Percentiles rank a stretch among this genome's conserved stretches.
phyloP scores from a whole-genome alignment of 2,888 invertebrate species.

The Isoperla grammatica region DNA sequence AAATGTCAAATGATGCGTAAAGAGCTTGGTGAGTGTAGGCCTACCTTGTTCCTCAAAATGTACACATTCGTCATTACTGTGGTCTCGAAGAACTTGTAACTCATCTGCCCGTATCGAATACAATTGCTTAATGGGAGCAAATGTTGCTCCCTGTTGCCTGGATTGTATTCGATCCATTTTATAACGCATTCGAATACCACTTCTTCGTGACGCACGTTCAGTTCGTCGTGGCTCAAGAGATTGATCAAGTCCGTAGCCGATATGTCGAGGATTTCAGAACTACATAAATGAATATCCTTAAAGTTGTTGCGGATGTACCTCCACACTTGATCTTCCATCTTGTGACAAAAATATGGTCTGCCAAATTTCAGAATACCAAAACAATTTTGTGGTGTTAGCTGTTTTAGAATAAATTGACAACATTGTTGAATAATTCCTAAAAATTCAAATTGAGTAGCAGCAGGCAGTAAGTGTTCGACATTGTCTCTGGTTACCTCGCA shows the following conservation, averaged over 20 bases:
- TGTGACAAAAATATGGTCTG: slow-evolving; percentile 61
- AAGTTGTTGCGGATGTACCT: slow-evolving; percentile 56
- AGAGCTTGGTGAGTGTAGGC: background rate
- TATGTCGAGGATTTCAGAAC: slow-evolving; percentile 56
- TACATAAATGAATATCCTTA: slow-evolving; percentile 50
- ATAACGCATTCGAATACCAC: slow-evolving; percentile 67
- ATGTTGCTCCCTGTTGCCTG: slow-evolving; percentile 49
- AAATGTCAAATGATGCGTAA: background rate
- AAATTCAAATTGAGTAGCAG: slow-evolving; percentile 68
- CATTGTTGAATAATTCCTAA: slow-evolving; percentile 65
- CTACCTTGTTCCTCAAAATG: slow-evolving; percentile 31
- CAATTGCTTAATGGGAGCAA: slow-evolving; percentile 58
- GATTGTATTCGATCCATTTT: slow-evolving; percentile 61
- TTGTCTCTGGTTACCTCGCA: slow-evolving; percentile 60
- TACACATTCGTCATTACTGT: slow-evolving; percentile 32
- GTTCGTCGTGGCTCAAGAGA: slow-evolving; percentile 61
- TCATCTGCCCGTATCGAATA: slow-evolving; percentile 61
- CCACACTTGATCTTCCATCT: slow-evolving; percentile 57
- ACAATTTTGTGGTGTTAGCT: slow-evolving; percentile 61
- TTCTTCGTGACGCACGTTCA: slow-evolving; percentile 68
- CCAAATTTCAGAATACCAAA: slow-evolving; percentile 66
- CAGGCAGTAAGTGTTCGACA: slow-evolving; percentile 62
- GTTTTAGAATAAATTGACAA: slow-evolving; percentile 58
- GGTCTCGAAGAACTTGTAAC: slow-evolving; percentile 51
- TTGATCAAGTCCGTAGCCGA: slow-evolving; percentile 56